Evolutionary conservation across 2,113 vertebrate species (phyloP), one percentile per base, ranked within the genome.

Genomic region (Xyrauchen texanus): DNA sequence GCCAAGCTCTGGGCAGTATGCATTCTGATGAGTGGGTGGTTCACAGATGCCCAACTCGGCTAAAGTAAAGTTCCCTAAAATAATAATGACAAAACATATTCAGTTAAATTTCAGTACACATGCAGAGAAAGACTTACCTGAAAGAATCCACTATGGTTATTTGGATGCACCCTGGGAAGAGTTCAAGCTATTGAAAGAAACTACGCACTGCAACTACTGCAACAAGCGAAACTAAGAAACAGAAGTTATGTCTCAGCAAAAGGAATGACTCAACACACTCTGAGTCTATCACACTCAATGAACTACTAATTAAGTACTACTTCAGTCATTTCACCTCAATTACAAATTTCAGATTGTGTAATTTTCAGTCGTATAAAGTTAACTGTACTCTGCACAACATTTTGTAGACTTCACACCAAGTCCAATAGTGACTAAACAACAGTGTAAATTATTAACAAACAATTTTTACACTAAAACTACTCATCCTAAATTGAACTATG

Each of bases 21-120:
- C 91, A 0, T 94, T 93, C n/a, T 93, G 92, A 77, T 94, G 95
- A 0, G 93, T 90, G 53, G 94, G 92, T 2, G 95, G 91, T 79
- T 95, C 95, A 63, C 95, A 95, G 83, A 96, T 93, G n/a, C 94
- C 95, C 53, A 96, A 91, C n/a, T 96, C 95, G 4, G 95, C 95
- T 6, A 96, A 91, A 34, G 93, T 95, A 87, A 96, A 95, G 89
- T 95, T 95, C 51, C 94, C 94, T 89, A 93, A 53, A 47, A n/a
- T 89, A 93, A 82, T 34, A 34, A 70, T 52, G n/a, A 82, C 6
- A 83, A 9, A 70, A 3, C 5, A 6, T 12, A 49, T 51, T 45
- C 16, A 7, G 12, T 76, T 53, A 42, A n/a, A 21, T 12, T 4
- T 42, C 9, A 1, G 10, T 11, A 8, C 5, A 5, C 10, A 7